Base-by-base conservation (phyloP, 1,140 invertebrate genomes). In the Temnothorax nylanderi region DNA sequence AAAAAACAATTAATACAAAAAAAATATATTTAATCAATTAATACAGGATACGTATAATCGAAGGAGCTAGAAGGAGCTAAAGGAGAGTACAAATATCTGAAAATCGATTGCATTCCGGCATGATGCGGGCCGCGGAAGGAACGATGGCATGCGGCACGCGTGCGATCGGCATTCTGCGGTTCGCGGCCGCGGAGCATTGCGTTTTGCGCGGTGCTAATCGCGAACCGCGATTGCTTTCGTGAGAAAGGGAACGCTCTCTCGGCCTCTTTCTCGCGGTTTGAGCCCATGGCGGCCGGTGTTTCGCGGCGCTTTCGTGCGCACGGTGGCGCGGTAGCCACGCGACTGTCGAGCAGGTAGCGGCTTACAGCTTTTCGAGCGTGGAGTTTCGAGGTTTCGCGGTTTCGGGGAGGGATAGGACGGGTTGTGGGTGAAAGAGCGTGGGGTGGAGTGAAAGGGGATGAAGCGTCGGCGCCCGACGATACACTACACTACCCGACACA, bases 401-500 rank as follows among this genome's bases (percentile, higher is more conserved):
- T 93, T 94, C 86, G 72, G 88, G 84, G 80, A 44, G 85, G 90
- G 77, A 90, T 88, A 81, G 82, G 84, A 84, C 87, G 82, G 67
- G 60, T 26, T 26, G 64, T 71, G 71, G 51, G 74, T 49, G 91
- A 87, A 84, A 69, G 26, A 26, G 75, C 82, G 85, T 86, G 85
- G 85, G 67, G 88, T 84, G 71, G 80, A 88, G 86, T 85, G 89
- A 81, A 86, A 87, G 85, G 62, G 87, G 89, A 90, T 87, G 80
- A 91, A 93, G 93, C 94, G 94, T 94, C 94, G 94, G 94, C 93
- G 93, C 94, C 87, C 92, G 90, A 91, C 91, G 92, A 94, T 93
- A 94, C 93, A 94, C 90, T 88, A 92, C 85, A 91, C 87, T 49
- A 89, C 86, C 89, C 88, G 88, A 91, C 89, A 91, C 89, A 92